These are phyloP conservation scores for Platyrinchus mystaceus DNA, from an alignment of 2,797 vertebrate genomes.

Conservation along the genomic window DNA sequence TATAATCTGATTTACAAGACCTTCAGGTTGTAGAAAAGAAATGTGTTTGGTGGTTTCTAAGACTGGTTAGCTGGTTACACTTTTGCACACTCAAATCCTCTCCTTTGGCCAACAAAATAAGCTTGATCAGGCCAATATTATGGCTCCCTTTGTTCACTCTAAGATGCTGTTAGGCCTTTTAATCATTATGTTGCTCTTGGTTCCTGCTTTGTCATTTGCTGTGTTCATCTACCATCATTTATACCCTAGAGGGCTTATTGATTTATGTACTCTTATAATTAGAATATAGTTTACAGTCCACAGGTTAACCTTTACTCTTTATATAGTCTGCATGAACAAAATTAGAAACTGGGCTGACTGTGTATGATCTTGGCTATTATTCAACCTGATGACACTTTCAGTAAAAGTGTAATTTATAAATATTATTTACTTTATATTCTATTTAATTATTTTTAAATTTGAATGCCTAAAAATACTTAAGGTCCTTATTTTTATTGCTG, in stretches of 20 bases:
- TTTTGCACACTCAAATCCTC: background rate
- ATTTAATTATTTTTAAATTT: background rate
- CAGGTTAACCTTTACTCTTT: conserved; percentile 38
- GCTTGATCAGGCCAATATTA: background rate
- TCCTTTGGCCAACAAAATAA: background rate
- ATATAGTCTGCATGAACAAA: conserved; percentile 24
- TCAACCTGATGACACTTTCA: background rate
- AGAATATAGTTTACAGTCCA: conserved; percentile 53
- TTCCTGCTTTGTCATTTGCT: conserved; percentile 22
- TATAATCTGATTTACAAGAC: background rate
- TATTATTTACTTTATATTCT: background rate
- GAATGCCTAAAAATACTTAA: background rate
- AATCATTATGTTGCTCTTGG: background rate
- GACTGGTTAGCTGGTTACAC: background rate
- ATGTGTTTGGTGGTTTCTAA: background rate
- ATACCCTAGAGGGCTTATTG: conserved; percentile 29
- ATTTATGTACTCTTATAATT: conserved; percentile 58
- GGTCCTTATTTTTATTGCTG: background rate
- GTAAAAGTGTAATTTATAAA: background rate
- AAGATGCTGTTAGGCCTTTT: background rate
- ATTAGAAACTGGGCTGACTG: background rate
- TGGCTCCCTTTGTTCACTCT: background rate
- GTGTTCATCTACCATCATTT: background rate
- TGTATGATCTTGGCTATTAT: background rate
- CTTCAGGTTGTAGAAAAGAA: background rate